Conservation (phyloP, 2,888 invertebrate species). For the Linyphia triangularis region DNA sequence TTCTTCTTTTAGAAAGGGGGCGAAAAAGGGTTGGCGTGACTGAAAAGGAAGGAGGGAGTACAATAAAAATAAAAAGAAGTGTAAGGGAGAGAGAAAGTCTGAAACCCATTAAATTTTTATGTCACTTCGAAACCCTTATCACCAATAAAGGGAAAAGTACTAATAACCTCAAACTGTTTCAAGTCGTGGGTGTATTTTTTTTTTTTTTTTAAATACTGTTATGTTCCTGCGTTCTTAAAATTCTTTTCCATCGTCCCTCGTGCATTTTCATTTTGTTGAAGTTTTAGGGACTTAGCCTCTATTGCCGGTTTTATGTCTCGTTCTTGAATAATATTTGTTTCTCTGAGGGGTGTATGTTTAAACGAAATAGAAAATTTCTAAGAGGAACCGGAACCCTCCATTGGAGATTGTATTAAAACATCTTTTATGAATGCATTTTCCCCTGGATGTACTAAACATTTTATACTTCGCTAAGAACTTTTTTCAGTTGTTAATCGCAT, state of each 20-base stretch:
- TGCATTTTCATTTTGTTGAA: slow-evolving; percentile 27
- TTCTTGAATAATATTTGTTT: not conserved
- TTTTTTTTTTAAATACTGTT: not conserved
- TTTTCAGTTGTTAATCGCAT: too few relatives aligned
- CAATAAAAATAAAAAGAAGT: slow-evolving; percentile 46
- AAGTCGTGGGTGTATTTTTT: slow-evolving; percentile 29
- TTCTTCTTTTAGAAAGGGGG: slow-evolving; percentile 35
- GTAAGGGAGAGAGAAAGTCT: slow-evolving; percentile 12
- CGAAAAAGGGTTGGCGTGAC: not conserved
- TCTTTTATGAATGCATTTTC: too few relatives aligned
- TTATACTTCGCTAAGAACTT: too few relatives aligned
- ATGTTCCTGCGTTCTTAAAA: slow-evolving; percentile 14
- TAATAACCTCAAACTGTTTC: slow-evolving; percentile 72
- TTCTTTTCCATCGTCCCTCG: slow-evolving; percentile 10
- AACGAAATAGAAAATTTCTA: too few relatives aligned
- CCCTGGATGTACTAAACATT: too few relatives aligned
- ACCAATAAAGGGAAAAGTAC: slow-evolving; percentile 73
- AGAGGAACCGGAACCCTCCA: too few relatives aligned
- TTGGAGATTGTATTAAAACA: too few relatives aligned
- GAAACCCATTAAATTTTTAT: slow-evolving; percentile 72
- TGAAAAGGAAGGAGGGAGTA: slow-evolving; percentile 9
- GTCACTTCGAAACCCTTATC: slow-evolving; percentile 66
- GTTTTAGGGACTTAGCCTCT: not conserved
- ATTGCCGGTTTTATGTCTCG: not conserved
- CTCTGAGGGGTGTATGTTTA: not conserved